phyloP scores from a whole-genome alignment of 2,888 invertebrate genomes.

The Dryobotodes eremita region DNA sequence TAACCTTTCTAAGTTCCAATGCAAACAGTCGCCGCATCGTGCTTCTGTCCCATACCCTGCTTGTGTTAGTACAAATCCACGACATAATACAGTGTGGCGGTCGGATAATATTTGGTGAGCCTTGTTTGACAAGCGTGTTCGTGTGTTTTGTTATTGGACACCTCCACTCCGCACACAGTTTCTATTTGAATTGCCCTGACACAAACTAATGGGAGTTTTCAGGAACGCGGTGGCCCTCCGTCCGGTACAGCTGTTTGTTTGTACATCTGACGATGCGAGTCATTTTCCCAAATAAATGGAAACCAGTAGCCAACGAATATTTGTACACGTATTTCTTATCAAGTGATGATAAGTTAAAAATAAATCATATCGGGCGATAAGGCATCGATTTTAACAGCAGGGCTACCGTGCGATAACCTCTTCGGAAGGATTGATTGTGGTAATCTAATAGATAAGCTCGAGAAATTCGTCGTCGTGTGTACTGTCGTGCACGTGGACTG shows the following conservation, averaged over 20 bases:
- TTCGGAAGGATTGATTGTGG: constrained; percentile 77
- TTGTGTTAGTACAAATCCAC: constrained; percentile 86
- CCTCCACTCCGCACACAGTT: constrained; percentile 85
- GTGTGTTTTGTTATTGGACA: constrained; percentile 89
- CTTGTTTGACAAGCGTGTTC: constrained; percentile 89
- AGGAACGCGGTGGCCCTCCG: constrained; percentile 75
- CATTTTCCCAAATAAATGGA: constrained; percentile 68
- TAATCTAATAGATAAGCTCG: constrained; percentile 84
- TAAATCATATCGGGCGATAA: constrained; percentile 86
- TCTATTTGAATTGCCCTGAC: constrained; percentile 85
- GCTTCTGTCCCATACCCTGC: constrained; percentile 82
- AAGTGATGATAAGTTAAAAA: constrained; percentile 78
- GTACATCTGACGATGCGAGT: constrained; percentile 72
- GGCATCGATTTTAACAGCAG: constrained; percentile 79
- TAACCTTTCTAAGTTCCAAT: constrained; percentile 82
- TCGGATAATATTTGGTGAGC: constrained; percentile 87
- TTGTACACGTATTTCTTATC: constrained; percentile 77
- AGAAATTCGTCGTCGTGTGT: constrained; percentile 76
- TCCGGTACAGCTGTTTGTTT: constrained; percentile 73
- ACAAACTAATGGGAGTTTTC: constrained; percentile 81
- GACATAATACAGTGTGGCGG: constrained; percentile 85
- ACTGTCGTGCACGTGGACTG: constrained; percentile 78
- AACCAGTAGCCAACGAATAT: constrained; percentile 77
- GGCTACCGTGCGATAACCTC: constrained; percentile 88
- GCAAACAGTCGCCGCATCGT: constrained; percentile 78